Base-by-base conservation (phyloP, 2,797 vertebrate species). In the Spinibarbus caldwelli region DNA sequence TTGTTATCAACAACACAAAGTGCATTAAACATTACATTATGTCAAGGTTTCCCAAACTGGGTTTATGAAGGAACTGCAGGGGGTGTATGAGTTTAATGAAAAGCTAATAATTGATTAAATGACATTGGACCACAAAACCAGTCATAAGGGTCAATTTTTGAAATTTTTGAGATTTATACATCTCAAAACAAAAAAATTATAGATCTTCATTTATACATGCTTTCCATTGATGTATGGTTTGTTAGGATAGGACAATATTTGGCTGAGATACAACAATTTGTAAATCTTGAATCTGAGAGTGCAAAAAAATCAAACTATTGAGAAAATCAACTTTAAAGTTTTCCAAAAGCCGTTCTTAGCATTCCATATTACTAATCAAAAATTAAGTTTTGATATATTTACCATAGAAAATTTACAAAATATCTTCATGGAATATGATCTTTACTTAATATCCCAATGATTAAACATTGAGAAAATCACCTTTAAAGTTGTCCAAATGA, bases 151-250 rank as follows among this genome's bases (percentile, higher is more conserved):
- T 34, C 31, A 34, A 34, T 34, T 34, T 34, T 34, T 3, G 31
- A 3, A 34, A 34, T 34, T 34, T 34, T 3, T 34, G 31, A 34
- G 31, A 34, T 34, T 34, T 34, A 34, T 34, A 34, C 31, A 34
- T 34, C 2, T 31, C 1, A 1, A 1, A 2, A 31, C 3, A 2
- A 31, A 3, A 31, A n/a, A 57, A n/a, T n/a, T n/a, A n/a, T n/a
- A n/a, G n/a, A n/a, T n/a, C n/a, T n/a, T n/a, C n/a, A n/a, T n/a
- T n/a, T n/a, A 57, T n/a, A 31, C 3, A 31, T 31, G 54, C 54
- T 57, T 57, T n/a, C 23, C 10, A n/a, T n/a, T n/a, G 54, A n/a
- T 57, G 49, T 21, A 52, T 52, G 43, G 43, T 43, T 19, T 52
- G 49, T 52, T 52, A 52, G 17, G 17, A 52, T 19, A 21, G 0